Percentiles rank a stretch among this genome's conserved stretches.
These are phyloP conservation scores for Oreochromis spilurus DNA, from an alignment of 2,113 vertebrate species.

Conservation along the genomic window DNA sequence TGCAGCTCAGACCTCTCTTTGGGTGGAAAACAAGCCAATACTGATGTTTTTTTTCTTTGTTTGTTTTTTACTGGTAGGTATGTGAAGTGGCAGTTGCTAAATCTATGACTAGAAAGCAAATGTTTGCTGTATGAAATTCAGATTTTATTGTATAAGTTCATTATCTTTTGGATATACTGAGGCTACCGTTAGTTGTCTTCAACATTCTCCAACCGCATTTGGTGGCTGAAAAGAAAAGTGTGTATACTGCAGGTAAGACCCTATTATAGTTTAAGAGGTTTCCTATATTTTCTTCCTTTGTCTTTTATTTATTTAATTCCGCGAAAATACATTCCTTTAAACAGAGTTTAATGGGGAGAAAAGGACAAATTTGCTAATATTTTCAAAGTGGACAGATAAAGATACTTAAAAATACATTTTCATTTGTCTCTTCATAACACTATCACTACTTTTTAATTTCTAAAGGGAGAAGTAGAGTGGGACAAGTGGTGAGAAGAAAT, in stretches of 20 bases:
- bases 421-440: not conserved
- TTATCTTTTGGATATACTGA: not conserved
- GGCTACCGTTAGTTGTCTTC: rapidly evolving
- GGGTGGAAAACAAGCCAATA: not conserved
- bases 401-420: not conserved
- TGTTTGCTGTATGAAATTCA: not conserved
- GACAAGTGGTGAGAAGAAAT: not conserved
- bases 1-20: not conserved
- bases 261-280: not conserved
- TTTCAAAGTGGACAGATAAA: not conserved
- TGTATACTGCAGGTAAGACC: not conserved
- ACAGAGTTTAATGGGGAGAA: rapidly evolving
- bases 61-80: not conserved
- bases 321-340: too few species aligned
- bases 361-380: not conserved
- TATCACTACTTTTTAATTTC: not conserved
- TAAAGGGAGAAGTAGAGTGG: not conserved
- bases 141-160: not conserved
- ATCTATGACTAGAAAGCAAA: not conserved
- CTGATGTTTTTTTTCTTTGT: not conserved
- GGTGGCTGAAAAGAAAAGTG: not conserved
- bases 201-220: not conserved
- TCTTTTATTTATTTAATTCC: too few species aligned
- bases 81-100: not conserved
- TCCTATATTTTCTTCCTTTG: not conserved